These are phyloP conservation scores for Mellivora capensis DNA, from an alignment of 2,113 vertebrate species.

Conservation along the genomic window DNA sequence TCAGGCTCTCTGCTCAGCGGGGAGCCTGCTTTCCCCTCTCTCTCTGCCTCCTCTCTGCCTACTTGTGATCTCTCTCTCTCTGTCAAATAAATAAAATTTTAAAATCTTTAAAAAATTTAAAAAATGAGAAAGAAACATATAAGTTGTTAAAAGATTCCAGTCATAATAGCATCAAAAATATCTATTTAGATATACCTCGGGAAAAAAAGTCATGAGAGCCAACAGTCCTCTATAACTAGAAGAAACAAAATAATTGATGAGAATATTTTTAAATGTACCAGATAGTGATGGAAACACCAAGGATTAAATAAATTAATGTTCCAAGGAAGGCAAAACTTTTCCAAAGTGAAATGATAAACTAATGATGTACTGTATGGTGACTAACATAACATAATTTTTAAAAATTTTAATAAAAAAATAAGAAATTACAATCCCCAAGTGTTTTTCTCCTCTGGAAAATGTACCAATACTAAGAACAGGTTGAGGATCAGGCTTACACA, in stretches of 20 bases:
- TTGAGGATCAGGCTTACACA: not conserved
- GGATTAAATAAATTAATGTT: not conserved
- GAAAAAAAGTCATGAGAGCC: not conserved
- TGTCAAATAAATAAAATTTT: no score
- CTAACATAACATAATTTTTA: no score
- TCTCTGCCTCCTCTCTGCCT: no score
- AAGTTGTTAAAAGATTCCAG: no score
- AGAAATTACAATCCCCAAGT: not conserved
- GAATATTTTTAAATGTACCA: not conserved
- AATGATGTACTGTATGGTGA: no score
- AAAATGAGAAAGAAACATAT: no score
- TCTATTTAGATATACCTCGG: not conserved
- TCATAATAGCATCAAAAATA: not conserved
- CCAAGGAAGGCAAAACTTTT: not conserved
- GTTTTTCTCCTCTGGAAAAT: not conserved
- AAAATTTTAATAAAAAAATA: no score
- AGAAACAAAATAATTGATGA: not conserved
- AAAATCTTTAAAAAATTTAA: no score
- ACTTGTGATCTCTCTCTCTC: no score
- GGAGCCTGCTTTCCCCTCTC: no score
- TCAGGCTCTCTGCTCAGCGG: no score
- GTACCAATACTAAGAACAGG: not conserved
- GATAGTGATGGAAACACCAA: not conserved
- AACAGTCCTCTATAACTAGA: not conserved
- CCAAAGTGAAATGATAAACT: not conserved